Evolutionary conservation across 2,797 vertebrate species (phyloP), one percentile per base, ranked within the genome.

Genomic region (Brachymystax lenok): DNA sequence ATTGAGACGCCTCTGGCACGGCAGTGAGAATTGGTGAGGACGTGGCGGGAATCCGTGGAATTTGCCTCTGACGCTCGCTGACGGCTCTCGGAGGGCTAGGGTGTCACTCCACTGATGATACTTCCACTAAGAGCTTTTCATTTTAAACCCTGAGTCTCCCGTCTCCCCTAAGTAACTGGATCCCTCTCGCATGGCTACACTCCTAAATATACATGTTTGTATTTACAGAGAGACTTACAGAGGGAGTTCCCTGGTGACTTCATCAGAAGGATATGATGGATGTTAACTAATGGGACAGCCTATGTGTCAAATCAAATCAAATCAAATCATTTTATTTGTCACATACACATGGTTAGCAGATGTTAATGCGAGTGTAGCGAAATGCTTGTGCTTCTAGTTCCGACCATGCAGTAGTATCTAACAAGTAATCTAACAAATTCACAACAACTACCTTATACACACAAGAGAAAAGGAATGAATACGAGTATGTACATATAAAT

Each of bases 71-170:
- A 84, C 83, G 88, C 89, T 91, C 52, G 82, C 84, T 90, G 91
- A 93, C 89, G 90, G 89, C 85, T 91, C 85, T 87, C 86, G 19
- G 74, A 88, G 85, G 90, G 89, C 88, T 89, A 88, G 88, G 90
- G 90, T 94, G 93, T 93, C 92, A 91, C 88, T 89, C 85, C 87
- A 75, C 90, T 88, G 90, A 91, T 51, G 85, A 86, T 77, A 21
- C n/a, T n/a, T 21, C 56, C 56, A 21, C 89, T 87, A 79, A 92
- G 91, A 93, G 93, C 91, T 90, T 91, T 94, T 94, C 90, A 93
- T 95, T 95, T 96, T 93, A 95, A 92, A 87, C 89, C 89, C 87
- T 82, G 89, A 92, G 90, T 87, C 90, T 78, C 89, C 88, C 56
- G 56, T 61, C n/a, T 10, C 56, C 56, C 88, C 88, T 76, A 76